Conservation (phyloP, 2,797 vertebrate genomes). For the Saxicola maurus region DNA sequence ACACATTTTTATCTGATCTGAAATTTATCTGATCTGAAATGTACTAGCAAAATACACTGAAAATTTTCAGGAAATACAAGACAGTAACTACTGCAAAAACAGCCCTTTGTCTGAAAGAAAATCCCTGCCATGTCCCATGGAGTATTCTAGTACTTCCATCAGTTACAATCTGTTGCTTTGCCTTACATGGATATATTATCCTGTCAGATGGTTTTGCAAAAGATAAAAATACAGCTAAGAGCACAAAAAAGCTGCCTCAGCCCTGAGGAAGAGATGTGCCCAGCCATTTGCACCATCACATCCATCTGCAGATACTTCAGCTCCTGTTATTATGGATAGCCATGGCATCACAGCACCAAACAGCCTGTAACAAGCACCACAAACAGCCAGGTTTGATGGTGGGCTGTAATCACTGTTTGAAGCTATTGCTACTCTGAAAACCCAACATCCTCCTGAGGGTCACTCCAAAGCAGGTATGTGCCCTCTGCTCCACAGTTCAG, state of each 20-base stretch:
- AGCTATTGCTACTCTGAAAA: not conserved
- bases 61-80: not conserved
- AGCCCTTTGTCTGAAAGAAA: not conserved
- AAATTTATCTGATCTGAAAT: not conserved
- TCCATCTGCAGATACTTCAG: not conserved
- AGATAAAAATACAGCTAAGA: not conserved
- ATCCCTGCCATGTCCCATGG: not conserved
- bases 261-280: not conserved
- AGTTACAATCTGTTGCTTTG: not conserved
- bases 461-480: not conserved
- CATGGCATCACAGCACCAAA: not conserved
- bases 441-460: accelerated
- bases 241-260: not conserved
- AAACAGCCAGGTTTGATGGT: not conserved
- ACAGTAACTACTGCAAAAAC: not conserved
- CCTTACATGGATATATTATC: not conserved
- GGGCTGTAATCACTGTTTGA: not conserved
- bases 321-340: not conserved
- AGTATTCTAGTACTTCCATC: not conserved
- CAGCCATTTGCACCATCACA: not conserved
- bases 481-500: not conserved
- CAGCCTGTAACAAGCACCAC: not conserved
- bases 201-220: not conserved
- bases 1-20: not conserved
- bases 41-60: not conserved